Evolutionary conservation across 2,888 invertebrate genomes (phyloP).

Genomic region (Leptinotarsa rubiginosa): DNA sequence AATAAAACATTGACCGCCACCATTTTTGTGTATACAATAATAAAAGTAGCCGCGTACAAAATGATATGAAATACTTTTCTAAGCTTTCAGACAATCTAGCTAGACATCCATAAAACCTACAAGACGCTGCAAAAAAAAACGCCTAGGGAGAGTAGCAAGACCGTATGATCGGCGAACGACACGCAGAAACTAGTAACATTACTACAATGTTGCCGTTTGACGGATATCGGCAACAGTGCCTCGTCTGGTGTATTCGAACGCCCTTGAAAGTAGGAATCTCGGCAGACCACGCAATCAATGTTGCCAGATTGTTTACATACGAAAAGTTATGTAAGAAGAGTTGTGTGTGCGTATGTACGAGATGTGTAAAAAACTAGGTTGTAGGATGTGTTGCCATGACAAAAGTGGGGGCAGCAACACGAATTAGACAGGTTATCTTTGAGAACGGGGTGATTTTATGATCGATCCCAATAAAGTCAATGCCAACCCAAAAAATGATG

Average conservation of each 20-base stretch:
- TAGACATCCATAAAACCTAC: background rate
- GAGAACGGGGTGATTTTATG: background rate
- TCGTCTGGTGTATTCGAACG: slow-evolving; percentile 20
- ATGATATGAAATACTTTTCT: background rate
- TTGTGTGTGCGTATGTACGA: background rate
- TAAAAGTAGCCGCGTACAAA: too few species aligned
- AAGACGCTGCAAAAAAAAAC: background rate
- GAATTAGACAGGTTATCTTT: background rate
- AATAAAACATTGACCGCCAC: too few species aligned
- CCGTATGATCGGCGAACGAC: slow-evolving; percentile 6
- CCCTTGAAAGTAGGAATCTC: slow-evolving; percentile 49
- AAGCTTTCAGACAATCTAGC: background rate
- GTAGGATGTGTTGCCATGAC: slow-evolving; percentile 1
- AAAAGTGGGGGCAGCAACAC: slow-evolving; percentile 5
- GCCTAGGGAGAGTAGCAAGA: slow-evolving; percentile 12
- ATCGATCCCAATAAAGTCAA: background rate
- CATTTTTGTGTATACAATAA: too few species aligned
- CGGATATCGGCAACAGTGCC: background rate
- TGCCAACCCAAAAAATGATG: background rate
- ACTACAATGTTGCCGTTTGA: slow-evolving; percentile 15
- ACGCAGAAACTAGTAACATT: slow-evolving; percentile 20
- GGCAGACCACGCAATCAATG: slow-evolving; percentile 40
- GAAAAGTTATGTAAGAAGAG: slow-evolving; percentile 34
- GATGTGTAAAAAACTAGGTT: background rate
- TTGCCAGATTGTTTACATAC: slow-evolving; percentile 27